phyloP scores from a whole-genome alignment of 2,113 vertebrate genomes.

The Notiomystis cincta region DNA sequence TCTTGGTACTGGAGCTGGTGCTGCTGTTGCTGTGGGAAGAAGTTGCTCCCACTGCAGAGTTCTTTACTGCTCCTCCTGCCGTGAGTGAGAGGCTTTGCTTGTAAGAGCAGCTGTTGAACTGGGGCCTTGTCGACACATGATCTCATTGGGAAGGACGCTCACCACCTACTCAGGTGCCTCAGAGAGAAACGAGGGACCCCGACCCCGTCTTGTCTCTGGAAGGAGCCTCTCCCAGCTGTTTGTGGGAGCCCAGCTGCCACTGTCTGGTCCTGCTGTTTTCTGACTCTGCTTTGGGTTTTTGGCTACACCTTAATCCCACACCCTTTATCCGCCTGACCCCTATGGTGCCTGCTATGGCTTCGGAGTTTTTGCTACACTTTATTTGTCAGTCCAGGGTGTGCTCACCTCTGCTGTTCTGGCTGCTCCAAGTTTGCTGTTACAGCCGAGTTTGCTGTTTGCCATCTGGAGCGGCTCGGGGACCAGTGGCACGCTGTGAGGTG shows the following conservation, averaged over 20 bases:
- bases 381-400: not conserved
- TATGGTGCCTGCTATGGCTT: not conserved
- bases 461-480: not conserved
- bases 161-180: fast-evolving
- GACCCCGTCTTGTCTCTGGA: fast-evolving
- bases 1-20: fast-evolving
- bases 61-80: not conserved
- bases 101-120: not conserved
- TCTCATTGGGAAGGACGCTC: not conserved
- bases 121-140: fast-evolving
- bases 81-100: not conserved
- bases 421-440: too few relatives aligned
- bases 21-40: not conserved
- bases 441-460: not conserved
- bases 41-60: not conserved
- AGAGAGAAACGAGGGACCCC: fast-evolving
- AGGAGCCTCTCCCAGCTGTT: not conserved
- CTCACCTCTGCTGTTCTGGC: not conserved
- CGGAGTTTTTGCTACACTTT: not conserved
- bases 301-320: not conserved
- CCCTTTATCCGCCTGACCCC: fast-evolving
- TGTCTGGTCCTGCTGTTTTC: fast-evolving
- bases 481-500: fast-evolving
- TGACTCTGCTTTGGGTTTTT: fast-evolving
- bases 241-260: fast-evolving